Evolutionary conservation across 2,888 invertebrate genomes (phyloP).

Genomic region (Agriopis marginaria): DNA sequence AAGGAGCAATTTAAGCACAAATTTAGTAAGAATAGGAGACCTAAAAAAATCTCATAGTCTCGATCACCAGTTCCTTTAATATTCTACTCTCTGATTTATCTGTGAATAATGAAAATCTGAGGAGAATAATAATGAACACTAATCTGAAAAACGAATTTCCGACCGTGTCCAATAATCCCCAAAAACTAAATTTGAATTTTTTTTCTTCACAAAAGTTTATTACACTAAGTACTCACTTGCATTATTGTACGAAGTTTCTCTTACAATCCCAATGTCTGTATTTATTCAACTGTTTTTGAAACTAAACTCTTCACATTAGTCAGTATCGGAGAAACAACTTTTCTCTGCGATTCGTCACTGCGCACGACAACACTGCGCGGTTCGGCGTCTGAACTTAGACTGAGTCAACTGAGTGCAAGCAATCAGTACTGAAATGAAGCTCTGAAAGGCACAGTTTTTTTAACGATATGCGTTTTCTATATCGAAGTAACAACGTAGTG

Average conservation of each 20-base stretch:
- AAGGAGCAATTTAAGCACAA: too few species aligned
- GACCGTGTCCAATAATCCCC: neutral
- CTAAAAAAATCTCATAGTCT: neutral
- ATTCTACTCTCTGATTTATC: neutral
- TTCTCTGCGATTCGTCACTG: neutral
- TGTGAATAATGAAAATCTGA: neutral
- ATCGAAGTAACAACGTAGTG: too few species aligned
- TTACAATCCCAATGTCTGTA: slow-evolving; percentile 13
- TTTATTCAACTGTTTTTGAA: slow-evolving; percentile 11
- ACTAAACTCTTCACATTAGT: slow-evolving; percentile 16
- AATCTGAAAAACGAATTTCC: neutral
- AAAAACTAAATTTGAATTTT: slow-evolving; percentile 2
- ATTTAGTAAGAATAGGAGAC: too few species aligned
- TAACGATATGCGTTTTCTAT: neutral
- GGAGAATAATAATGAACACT: neutral
- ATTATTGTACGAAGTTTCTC: slow-evolving; percentile 14
- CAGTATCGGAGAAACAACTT: slow-evolving; percentile 12
- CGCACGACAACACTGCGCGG: slow-evolving; percentile 7
- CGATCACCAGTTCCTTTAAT: neutral
- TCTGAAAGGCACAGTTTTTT: slow-evolving; percentile 14
- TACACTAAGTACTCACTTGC: slow-evolving; percentile 25
- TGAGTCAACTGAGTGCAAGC: slow-evolving; percentile 7
- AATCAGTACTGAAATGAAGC: slow-evolving; percentile 17
- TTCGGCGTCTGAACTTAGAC: slow-evolving; percentile 23
- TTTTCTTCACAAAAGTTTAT: neutral